phyloP scores from a whole-genome alignment of 2,797 vertebrate species.

The Trachops cirrhosus region DNA sequence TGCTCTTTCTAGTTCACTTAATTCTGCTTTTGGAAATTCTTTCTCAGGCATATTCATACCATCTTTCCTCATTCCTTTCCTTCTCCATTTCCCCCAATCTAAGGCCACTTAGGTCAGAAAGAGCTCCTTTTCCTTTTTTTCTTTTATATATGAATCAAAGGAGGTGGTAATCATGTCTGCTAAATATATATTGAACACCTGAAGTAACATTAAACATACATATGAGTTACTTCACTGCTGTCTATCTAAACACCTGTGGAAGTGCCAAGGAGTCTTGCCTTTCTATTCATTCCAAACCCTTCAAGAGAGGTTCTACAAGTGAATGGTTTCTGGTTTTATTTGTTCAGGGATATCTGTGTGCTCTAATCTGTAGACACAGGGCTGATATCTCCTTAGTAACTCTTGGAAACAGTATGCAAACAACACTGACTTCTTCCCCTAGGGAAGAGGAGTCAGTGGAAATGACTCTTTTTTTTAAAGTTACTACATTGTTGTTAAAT shows the following conservation, averaged over 20 bases:
- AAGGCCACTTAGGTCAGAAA: background rate
- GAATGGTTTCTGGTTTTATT: background rate
- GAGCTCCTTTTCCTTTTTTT: background rate
- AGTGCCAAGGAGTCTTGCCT: background rate
- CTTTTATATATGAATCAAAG: background rate
- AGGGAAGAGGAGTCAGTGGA: background rate
- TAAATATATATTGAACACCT: constrained; percentile 12
- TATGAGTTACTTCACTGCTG: background rate
- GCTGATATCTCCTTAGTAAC: background rate
- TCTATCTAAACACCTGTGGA: background rate
- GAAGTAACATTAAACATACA: constrained; percentile 11
- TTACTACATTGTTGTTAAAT: no score
- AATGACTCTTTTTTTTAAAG: background rate
- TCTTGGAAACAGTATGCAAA: background rate
- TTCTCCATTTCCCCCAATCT: background rate
- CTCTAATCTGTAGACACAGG: background rate
- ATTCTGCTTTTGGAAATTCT: constrained; percentile 25
- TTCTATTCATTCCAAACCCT: background rate
- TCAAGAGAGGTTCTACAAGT: background rate
- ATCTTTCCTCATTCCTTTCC: background rate
- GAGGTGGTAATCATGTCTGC: background rate
- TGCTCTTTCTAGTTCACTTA: background rate
- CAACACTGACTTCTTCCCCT: background rate
- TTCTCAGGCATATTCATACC: background rate
- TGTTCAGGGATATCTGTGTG: background rate